Conservation (phyloP, 2,888 invertebrate species). For the Pammene fasciana region DNA sequence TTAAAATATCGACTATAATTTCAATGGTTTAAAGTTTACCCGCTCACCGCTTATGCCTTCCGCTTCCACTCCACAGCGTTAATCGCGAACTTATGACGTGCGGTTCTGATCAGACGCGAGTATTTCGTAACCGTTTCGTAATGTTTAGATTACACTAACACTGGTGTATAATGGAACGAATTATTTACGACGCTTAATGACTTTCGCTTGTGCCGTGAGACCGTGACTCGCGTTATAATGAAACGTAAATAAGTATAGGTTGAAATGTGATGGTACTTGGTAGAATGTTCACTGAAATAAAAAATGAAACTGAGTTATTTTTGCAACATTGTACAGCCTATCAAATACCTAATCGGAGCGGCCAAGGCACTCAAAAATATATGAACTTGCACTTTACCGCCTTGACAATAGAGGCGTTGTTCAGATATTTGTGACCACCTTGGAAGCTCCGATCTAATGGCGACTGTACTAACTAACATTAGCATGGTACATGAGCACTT, state of each 20-base stretch:
- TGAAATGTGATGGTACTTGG: neutral
- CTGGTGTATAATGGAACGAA: conserved; percentile 15
- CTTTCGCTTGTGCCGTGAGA: conserved; percentile 23
- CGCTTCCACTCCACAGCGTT: conserved; percentile 7
- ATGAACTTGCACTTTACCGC: too few species aligned
- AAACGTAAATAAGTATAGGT: too few species aligned
- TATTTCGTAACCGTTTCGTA: conserved; percentile 38
- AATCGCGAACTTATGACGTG: conserved; percentile 37
- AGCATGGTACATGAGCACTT: conserved; percentile 10
- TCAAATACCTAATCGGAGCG: too few species aligned
- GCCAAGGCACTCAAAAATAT: too few species aligned
- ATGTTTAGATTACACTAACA: conserved; percentile 24
- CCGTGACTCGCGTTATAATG: conserved; percentile 1
- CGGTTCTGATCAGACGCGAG: conserved; percentile 17
- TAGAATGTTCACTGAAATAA: too few species aligned
- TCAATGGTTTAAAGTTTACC: neutral
- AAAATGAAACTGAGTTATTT: too few species aligned
- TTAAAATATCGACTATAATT: too few species aligned
- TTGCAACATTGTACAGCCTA: too few species aligned
- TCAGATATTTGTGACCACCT: too few species aligned
- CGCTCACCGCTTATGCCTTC: conserved; percentile 8
- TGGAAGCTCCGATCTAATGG: too few species aligned
- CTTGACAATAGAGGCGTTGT: too few species aligned
- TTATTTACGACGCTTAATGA: conserved; percentile 22
- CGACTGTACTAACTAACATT: neutral